Base-by-base conservation (phyloP, 2,113 vertebrate species). In the Zootoca vivipara region DNA sequence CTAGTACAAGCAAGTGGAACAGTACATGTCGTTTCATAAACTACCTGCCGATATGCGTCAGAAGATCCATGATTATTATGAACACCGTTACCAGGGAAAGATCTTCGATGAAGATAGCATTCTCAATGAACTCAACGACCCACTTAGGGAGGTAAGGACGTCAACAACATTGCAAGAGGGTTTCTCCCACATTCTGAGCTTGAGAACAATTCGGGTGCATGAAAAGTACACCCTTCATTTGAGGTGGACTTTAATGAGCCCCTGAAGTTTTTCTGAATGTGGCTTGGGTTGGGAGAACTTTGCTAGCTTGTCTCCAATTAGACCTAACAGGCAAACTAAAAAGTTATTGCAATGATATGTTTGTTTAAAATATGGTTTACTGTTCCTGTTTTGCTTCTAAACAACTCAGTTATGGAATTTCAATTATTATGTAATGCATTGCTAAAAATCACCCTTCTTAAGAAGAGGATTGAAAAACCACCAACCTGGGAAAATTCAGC, bases 21-120 rank as follows among this genome's bases (percentile, higher is more conserved):
- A 99, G 90, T 99, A 99, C 96, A 99, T 99, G 99, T 99, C 99
- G 72, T 99, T 99, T 96, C 99, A 99, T 96, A 99, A 99, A 91
- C 96, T 99, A 92, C 99, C 99, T 33, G 98, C 99, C 64, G 99
- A 99, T 94, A 99, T 99, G 98, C 97, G 99, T 24, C 99, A 99
- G 96, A 99, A 99, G 95, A 99, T 99, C 90, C 99, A 99, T 13
- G 99, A 99, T 95, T 99, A 99, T 91, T 99, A 99, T 56, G 99
- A 99, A 81, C 99, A 99, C 87, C 98, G 99, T 91, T 99, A 99
- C 95, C 99, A 99, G 96, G 99, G 99, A 92, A 99, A 99, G 93
- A 99, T 99, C 94, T 99, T 99, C 24, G 99, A 99, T 33, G 99
- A 99, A 92, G 99, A 99, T 91, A 99, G 98, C 92, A 99, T 99